Evolutionary conservation across 2,797 vertebrate species (phyloP), one percentile per base, ranked within the genome.

Genomic region (Crenichthys baileyi): DNA sequence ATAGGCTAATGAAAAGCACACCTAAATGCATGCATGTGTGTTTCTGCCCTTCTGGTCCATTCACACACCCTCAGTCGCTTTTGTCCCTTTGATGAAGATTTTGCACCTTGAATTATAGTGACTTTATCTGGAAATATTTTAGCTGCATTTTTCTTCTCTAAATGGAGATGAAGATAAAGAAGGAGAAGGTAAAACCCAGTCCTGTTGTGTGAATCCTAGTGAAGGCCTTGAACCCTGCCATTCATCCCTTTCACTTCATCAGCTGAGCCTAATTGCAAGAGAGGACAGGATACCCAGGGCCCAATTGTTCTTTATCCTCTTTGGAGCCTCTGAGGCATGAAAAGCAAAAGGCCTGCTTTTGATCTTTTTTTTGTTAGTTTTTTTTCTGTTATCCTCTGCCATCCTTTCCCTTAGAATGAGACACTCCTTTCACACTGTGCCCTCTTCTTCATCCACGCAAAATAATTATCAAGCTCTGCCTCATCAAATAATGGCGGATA

Each of bases 191-290:
- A 92, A 92, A 94, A 95, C 95, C 96, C 97, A 96, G 97, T 96
- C 97, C 97, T 97, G 97, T 97, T 98, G 97, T 99, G 96, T 98
- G 97, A 97, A 97, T 97, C 96, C 95, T 95, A 91, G 95, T 97
- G 96, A 97, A 97, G 97, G 97, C 97, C 98, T 97, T 99, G 97
- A 98, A 98, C 97, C 96, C 96, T 97, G 97, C 96, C 97, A 99
- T 99, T 99, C 98, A 98, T 96, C 96, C 97, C 95, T 98, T 99
- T 99, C 97, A 99, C 96, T 97, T 96, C 97, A 98, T 98, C 97
- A 98, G 97, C 97, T 98, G 98, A 98, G 97, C 98, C 97, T 99
- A 98, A 99, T 99, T 99, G 97, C 97, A 96, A 97, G 96, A 99
- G 97, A 98, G 97, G 97, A 97, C 97, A 97, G 96, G 96, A 98